Conservation (phyloP, 2,888 invertebrate genomes). For the Bugulina stolonifera region DNA sequence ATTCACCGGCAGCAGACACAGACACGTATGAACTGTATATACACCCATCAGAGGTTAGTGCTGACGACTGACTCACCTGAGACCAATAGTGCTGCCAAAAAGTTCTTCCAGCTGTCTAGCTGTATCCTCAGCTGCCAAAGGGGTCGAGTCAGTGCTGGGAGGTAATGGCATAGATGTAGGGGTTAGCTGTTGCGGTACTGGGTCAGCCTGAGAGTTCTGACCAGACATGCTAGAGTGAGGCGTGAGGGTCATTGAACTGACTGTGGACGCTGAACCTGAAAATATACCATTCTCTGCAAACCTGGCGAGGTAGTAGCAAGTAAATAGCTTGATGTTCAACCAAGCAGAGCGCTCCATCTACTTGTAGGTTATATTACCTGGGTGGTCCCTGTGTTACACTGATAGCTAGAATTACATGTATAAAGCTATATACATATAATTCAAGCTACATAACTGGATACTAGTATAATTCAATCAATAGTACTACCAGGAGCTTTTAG, state of each 20-base stretch:
- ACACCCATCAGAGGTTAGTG: too few species aligned
- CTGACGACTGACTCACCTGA: not conserved
- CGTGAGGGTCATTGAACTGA: slow-evolving; percentile 4
- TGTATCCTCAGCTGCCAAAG: slow-evolving; percentile 17
- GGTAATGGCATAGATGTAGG: not conserved
- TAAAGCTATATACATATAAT: not conserved
- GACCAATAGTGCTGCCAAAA: not conserved
- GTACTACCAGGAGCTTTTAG: too few species aligned
- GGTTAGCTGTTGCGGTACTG: not conserved
- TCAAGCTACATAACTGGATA: too few species aligned
- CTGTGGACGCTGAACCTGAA: not conserved
- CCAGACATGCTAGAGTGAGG: not conserved
- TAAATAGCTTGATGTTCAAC: too few species aligned
- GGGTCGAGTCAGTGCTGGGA: not conserved
- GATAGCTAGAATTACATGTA: not conserved
- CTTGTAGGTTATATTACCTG: too few species aligned
- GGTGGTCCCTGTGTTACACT: too few species aligned
- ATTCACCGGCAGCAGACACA: too few species aligned
- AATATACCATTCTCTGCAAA: too few species aligned
- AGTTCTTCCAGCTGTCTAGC: slow-evolving; percentile 14
- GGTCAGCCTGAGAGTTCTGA: not conserved
- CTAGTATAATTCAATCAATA: too few species aligned
- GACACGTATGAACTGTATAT: too few species aligned
- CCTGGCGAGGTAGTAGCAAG: too few species aligned
- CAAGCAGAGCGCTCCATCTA: too few species aligned